Evolutionary conservation across 2,797 vertebrate species (phyloP).

Genomic region (Enteromius radiatus): DNA sequence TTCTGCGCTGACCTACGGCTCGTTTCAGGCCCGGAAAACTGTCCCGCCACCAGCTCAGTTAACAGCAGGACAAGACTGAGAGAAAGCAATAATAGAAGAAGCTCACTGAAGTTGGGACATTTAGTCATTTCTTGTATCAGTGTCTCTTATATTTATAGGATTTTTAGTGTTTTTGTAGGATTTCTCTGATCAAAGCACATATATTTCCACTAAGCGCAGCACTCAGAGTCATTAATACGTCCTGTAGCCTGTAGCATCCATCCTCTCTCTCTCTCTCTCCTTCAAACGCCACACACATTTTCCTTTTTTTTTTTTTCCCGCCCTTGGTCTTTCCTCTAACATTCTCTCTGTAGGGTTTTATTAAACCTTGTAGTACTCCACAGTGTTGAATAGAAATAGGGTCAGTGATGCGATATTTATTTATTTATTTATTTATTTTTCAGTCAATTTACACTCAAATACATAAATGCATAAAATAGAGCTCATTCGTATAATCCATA

Average conservation of each 20-base stretch:
- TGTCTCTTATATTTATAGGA: not conserved
- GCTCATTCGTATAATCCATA: too few species aligned
- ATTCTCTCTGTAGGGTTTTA: slow-evolving; percentile 75
- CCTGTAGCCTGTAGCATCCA: slow-evolving; percentile 46
- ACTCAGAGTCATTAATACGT: slow-evolving; percentile 41
- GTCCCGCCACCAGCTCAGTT: not conserved
- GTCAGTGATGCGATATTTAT: not conserved
- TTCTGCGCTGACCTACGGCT: slow-evolving; percentile 44
- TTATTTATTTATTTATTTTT: too few species aligned
- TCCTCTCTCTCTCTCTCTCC: slow-evolving; percentile 14
- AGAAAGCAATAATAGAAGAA: not conserved
- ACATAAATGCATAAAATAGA: too few species aligned
- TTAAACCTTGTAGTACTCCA: slow-evolving; percentile 67
- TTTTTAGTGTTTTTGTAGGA: slow-evolving; percentile 12
- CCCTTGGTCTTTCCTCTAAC: slow-evolving; percentile 64
- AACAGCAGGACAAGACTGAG: not conserved
- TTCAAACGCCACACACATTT: not conserved
- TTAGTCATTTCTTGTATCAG: not conserved
- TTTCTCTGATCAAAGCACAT: slow-evolving; percentile 43
- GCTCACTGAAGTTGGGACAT: not conserved
- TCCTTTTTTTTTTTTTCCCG: not conserved
- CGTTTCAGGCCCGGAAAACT: slow-evolving; percentile 7
- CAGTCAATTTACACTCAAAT: too few species aligned
- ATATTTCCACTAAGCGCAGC: slow-evolving; percentile 41
- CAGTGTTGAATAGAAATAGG: slow-evolving; percentile 35